Evolutionary conservation across 1,140 invertebrate genomes (phyloP).

Genomic region (Drosophila orosa): DNA sequence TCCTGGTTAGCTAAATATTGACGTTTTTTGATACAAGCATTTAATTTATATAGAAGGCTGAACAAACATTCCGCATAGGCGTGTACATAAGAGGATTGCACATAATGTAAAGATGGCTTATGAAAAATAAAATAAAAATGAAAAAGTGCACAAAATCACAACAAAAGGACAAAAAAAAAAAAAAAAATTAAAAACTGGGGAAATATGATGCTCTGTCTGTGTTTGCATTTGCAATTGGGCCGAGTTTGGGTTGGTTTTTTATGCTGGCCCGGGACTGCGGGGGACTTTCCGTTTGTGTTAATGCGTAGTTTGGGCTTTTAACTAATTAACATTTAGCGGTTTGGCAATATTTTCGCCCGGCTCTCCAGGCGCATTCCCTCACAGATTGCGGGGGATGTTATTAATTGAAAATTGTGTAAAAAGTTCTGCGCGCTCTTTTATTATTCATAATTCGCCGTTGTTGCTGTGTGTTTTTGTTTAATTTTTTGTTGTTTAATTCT

Average conservation of each 20-base stretch:
- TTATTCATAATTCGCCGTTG: constrained; percentile 68
- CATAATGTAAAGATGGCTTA: constrained; percentile 63
- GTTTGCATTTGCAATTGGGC: constrained; percentile 33
- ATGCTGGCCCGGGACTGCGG: constrained; percentile 3
- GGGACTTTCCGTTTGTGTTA: constrained; percentile 46
- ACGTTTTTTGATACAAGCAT: constrained; percentile 31
- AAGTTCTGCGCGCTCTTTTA: constrained; percentile 62
- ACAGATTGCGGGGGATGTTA: constrained; percentile 48
- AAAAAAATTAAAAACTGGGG: constrained; percentile 53
- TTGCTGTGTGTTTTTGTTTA: constrained; percentile 35
- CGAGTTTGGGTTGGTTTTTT: constrained; percentile 27
- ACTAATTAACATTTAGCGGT: constrained; percentile 84
- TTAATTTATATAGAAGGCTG: constrained; percentile 40
- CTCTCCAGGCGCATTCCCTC: constrained; percentile 29
- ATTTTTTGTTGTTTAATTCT: constrained; percentile 50
- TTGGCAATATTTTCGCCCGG: constrained; percentile 54
- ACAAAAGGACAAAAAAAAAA: constrained; percentile 49
- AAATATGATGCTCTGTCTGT: constrained; percentile 42
- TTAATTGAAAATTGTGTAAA: constrained; percentile 81
- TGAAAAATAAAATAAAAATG: constrained; percentile 42
- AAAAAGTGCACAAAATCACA: constrained; percentile 38
- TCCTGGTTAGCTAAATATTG: constrained; percentile 71
- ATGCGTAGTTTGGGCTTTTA: constrained; percentile 76
- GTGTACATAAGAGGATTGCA: constrained; percentile 30
- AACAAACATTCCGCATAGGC: constrained; percentile 19